These are phyloP conservation scores for Enteromius anoplus DNA, from an alignment of 2,797 vertebrate genomes.

Conservation along the genomic window DNA sequence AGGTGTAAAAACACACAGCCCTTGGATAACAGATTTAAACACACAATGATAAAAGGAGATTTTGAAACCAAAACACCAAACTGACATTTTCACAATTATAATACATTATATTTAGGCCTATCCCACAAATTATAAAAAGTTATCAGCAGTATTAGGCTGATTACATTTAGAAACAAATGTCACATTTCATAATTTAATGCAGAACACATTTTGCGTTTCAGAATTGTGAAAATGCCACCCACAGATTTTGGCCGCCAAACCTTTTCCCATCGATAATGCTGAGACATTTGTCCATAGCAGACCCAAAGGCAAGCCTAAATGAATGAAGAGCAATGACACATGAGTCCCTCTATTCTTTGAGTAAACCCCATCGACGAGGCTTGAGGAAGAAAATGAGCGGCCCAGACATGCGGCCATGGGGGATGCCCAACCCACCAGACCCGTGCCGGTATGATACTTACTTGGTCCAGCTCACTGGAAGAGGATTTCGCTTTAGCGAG, in stretches of 20 bases:
- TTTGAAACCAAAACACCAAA: slow-evolving; percentile 17
- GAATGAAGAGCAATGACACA: slow-evolving; percentile 65
- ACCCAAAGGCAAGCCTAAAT: slow-evolving; percentile 59
- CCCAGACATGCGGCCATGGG: slow-evolving; percentile 67
- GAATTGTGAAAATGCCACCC: slow-evolving; percentile 28
- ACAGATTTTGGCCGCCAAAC: slow-evolving; percentile 4
- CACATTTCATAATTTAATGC: not conserved
- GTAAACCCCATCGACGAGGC: slow-evolving; percentile 51
- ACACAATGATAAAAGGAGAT: not conserved
- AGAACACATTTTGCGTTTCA: slow-evolving; percentile 1
- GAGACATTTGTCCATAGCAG: slow-evolving; percentile 17
- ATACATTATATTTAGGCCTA: not conserved
- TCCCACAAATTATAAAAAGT: not conserved
- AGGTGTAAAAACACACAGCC: not conserved
- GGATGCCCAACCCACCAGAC: slow-evolving; percentile 59
- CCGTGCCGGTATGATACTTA: slow-evolving; percentile 72
- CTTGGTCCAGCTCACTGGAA: slow-evolving; percentile 63
- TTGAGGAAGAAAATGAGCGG: slow-evolving; percentile 56
- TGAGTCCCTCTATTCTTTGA: slow-evolving; percentile 54
- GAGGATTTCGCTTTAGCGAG: slow-evolving; percentile 71
- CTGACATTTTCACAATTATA: slow-evolving; percentile 34
- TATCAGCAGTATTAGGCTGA: not conserved
- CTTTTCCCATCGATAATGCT: not conserved
- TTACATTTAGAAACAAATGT: not conserved
- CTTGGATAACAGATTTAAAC: not conserved